phyloP scores from a whole-genome alignment of 2,113 vertebrate species.

The Trochalopteron elliotii region DNA sequence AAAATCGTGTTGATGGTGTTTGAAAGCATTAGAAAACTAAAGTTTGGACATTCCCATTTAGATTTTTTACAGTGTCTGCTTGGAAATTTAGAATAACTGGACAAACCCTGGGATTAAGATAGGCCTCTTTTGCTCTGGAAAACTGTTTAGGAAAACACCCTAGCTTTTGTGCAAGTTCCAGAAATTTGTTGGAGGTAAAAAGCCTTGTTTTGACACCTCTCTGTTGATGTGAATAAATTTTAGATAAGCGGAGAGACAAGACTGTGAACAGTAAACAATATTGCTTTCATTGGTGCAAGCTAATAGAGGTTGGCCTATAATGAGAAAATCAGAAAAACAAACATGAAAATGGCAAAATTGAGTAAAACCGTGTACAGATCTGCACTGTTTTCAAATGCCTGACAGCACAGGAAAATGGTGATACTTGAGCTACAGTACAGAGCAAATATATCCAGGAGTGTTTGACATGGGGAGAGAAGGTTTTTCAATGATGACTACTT shows the following conservation, averaged over 20 bases:
- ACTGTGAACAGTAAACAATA: background rate
- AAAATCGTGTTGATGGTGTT: background rate
- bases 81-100: background rate
- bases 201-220: background rate
- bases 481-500: background rate
- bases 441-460: background rate
- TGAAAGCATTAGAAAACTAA: background rate
- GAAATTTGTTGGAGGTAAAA: background rate
- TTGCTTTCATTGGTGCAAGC: background rate
- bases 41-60: background rate
- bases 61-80: background rate
- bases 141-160: background rate
- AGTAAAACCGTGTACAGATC: background rate
- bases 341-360: background rate
- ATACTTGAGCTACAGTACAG: background rate
- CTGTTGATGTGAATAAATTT: background rate
- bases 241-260: background rate
- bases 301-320: background rate
- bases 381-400: background rate
- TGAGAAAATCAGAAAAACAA: background rate
- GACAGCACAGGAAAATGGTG: background rate
- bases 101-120: background rate
- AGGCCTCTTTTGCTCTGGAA: background rate
- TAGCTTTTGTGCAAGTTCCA: background rate
- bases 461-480: background rate